These are phyloP conservation scores for Cepaea hortensis DNA, from an alignment of 2,888 invertebrate species.

Conservation along the genomic window DNA sequence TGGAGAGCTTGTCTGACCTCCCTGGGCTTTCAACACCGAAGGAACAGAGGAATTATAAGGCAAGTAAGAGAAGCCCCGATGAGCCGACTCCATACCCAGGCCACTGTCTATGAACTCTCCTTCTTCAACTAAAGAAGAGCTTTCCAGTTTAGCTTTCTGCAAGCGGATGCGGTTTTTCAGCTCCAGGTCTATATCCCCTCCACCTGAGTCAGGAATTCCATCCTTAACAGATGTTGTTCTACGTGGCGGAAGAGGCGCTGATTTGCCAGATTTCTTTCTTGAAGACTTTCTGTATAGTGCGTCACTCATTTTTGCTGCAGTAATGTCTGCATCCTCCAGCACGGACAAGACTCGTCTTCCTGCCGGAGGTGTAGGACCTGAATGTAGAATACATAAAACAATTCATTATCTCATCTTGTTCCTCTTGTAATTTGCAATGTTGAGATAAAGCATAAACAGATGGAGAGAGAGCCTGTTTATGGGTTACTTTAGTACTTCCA, in stretches of 20 bases:
- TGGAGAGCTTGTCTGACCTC: constrained; percentile 27
- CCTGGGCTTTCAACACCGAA: constrained; percentile 32
- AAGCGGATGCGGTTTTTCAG: constrained; percentile 69
- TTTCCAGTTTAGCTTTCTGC: constrained; percentile 70
- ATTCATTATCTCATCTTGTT: not conserved
- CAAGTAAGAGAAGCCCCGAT: constrained; percentile 25
- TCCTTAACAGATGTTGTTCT: constrained; percentile 88
- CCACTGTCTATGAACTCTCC: constrained; percentile 34
- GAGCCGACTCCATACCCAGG: constrained; percentile 14
- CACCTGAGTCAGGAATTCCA: constrained; percentile 54
- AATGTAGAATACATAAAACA: not conserved
- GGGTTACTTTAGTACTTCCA: too few relatives aligned
- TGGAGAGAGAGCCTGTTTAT: too few relatives aligned
- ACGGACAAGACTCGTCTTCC: constrained; percentile 65
- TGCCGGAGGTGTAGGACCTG: constrained; percentile 72
- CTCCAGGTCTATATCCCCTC: constrained; percentile 63
- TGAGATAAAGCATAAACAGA: not conserved
- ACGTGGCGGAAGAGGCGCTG: constrained; percentile 87
- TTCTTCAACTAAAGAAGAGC: constrained; percentile 62
- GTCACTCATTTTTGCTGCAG: constrained; percentile 65
- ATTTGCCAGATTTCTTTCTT: constrained; percentile 58
- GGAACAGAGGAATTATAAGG: constrained; percentile 28
- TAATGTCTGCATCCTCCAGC: constrained; percentile 61
- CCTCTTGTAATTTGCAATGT: too few relatives aligned
- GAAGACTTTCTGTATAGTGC: constrained; percentile 62